Conservation (phyloP, 2,797 vertebrate genomes). For the Odontamblyopus lacepedii region DNA sequence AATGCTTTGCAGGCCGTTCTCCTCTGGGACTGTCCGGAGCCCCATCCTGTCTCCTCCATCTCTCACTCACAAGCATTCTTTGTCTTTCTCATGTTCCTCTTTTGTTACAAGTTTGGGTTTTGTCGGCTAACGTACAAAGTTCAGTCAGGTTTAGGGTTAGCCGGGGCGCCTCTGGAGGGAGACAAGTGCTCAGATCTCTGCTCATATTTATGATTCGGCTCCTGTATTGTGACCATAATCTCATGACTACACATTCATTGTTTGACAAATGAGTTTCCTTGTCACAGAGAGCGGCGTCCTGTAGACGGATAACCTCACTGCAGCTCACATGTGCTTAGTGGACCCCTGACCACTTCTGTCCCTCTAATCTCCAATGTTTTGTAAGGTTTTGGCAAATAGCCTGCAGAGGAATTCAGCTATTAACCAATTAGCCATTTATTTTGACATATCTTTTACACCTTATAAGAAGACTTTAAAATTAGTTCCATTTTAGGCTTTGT, state of each 20-base stretch:
- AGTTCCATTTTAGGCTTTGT: constrained; percentile 4
- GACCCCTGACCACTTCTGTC: constrained; percentile 24
- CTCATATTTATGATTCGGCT: constrained; percentile 56
- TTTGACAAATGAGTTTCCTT: constrained; percentile 63
- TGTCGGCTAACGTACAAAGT: constrained; percentile 45
- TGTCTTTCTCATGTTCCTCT: constrained; percentile 40
- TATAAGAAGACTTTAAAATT: constrained; percentile 18
- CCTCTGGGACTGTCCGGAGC: constrained; percentile 51
- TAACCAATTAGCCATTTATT: constrained; percentile 16
- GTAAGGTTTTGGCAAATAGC: constrained; percentile 8
- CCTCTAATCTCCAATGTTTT: constrained; percentile 20
- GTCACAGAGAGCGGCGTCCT: constrained; percentile 34
- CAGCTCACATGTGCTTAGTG: constrained; percentile 36
- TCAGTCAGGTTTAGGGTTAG: constrained; percentile 53
- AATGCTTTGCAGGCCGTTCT: constrained; percentile 45
- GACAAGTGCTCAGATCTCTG: constrained; percentile 44
- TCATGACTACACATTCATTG: constrained; percentile 46
- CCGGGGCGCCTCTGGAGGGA: constrained; percentile 26
- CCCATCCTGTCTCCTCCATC: constrained; percentile 17
- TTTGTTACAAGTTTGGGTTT: constrained; percentile 41
- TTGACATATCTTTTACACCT: constrained; percentile 10
- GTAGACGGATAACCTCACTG: constrained; percentile 40
- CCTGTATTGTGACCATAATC: constrained; percentile 55
- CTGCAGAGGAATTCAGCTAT: constrained; percentile 14
- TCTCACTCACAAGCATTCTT: constrained; percentile 32